Evolutionary conservation across 2,113 vertebrate genomes (phyloP).

Genomic region (Aix galericulata): DNA sequence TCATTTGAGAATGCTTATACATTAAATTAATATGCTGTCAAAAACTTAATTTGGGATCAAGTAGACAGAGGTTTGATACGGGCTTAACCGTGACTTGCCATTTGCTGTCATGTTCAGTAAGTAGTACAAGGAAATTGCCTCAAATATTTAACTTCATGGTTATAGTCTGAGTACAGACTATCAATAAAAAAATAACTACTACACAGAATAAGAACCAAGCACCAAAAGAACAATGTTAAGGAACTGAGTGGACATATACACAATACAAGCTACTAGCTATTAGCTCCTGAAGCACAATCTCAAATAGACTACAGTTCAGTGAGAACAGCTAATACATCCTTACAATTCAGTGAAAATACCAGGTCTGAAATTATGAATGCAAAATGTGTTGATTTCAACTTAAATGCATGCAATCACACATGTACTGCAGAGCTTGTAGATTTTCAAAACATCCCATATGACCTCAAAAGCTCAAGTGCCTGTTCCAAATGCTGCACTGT

Average conservation of each 20-base stretch:
- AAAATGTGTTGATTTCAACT: neutral
- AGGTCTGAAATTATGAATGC: neutral
- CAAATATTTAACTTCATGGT: neutral
- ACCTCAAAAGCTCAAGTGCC: neutral
- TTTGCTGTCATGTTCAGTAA: neutral
- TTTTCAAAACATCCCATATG: neutral
- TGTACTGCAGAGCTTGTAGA: neutral
- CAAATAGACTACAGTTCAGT: neutral
- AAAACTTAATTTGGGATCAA: neutral
- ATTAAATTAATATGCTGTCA: neutral
- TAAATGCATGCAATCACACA: neutral
- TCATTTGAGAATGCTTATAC: neutral
- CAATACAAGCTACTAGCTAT: neutral
- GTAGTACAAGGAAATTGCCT: neutral
- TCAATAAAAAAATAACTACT: neutral
- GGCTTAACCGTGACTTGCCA: neutral
- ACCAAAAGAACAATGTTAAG: neutral
- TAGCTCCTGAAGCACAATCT: neutral
- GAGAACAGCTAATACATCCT: neutral
- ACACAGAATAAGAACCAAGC: neutral
- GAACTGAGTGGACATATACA: neutral
- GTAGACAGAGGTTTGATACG: neutral
- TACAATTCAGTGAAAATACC: neutral
- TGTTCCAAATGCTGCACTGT: rapidly evolving
- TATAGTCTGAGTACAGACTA: neutral